These are phyloP conservation scores for Leptopilina drosophilae DNA, from an alignment of 2,888 invertebrate genomes.

Conservation along the genomic window DNA sequence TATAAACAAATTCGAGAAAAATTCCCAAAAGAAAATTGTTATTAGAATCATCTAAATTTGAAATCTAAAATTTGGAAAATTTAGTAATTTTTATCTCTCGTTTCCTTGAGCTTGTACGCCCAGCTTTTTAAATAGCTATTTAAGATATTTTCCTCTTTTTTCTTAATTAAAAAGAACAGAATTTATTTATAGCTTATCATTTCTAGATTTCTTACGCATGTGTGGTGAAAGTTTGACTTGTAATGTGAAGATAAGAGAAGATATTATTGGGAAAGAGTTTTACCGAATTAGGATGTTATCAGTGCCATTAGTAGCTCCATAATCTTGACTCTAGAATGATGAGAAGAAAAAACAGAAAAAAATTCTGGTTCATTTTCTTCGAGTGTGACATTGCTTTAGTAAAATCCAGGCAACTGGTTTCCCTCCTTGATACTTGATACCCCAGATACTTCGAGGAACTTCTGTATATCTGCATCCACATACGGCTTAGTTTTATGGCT, in stretches of 20 bases:
- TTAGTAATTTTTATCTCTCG: not conserved
- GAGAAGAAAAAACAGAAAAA: not conserved
- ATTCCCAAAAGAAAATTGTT: too few species aligned
- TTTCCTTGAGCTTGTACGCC: too few species aligned
- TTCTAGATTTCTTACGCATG: conserved; percentile 3
- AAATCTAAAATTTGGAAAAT: too few species aligned
- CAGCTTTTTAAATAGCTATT: not conserved
- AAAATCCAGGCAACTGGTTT: conserved; percentile 4
- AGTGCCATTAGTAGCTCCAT: not conserved
- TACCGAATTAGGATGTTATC: not conserved
- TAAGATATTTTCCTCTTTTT: not conserved
- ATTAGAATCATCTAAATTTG: too few species aligned
- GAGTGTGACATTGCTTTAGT: conserved; percentile 1
- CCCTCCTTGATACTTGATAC: not conserved
- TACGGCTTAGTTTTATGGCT: conserved; percentile 29
- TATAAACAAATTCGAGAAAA: too few species aligned
- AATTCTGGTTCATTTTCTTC: not conserved
- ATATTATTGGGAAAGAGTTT: conserved; percentile 11
- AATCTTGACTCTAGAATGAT: not conserved
- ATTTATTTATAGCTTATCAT: not conserved
- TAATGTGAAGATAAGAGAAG: conserved; percentile 9
- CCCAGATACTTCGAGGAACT: not conserved
- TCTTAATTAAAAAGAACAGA: not conserved
- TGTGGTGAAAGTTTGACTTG: not conserved
- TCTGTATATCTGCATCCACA: conserved; percentile 14